Evolutionary conservation across 2,888 invertebrate species (phyloP).

Genomic region (Drosophila heteroneura): DNA sequence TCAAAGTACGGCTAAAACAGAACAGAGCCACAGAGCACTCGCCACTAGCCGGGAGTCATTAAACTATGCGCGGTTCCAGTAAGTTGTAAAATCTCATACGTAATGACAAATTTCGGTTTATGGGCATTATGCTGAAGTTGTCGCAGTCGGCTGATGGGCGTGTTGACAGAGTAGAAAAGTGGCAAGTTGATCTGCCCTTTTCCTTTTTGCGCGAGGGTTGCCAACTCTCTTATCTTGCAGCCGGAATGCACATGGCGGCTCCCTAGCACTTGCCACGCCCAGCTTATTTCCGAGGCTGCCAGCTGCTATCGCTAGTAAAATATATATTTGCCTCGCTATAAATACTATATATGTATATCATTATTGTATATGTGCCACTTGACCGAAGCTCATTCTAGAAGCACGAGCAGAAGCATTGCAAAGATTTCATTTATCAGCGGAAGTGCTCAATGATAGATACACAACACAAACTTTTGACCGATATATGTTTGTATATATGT

Average conservation of each 20-base stretch:
- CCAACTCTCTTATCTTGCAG: neutral
- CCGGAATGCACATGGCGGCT: conserved; percentile 4
- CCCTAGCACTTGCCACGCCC: conserved; percentile 6
- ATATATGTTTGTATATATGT: conserved; percentile 38
- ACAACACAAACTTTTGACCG: conserved; percentile 71
- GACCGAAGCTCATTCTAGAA: conserved; percentile 43
- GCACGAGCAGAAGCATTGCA: conserved; percentile 18
- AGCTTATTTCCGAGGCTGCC: conserved; percentile 18
- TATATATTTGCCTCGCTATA: conserved; percentile 49
- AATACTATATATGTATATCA: conserved; percentile 28
- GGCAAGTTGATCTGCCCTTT: conserved; percentile 1
- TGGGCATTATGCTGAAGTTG: conserved; percentile 1
- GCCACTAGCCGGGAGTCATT: conserved; percentile 50
- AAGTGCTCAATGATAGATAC: conserved; percentile 64
- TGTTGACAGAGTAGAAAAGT: conserved; percentile 19
- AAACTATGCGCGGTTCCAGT: conserved; percentile 51
- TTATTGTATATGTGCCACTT: conserved; percentile 60
- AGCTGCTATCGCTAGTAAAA: conserved; percentile 61
- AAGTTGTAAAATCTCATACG: conserved; percentile 67
- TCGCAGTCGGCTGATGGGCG: neutral
- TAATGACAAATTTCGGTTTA: conserved; percentile 63
- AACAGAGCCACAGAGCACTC: conserved; percentile 12
- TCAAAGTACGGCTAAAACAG: conserved; percentile 13
- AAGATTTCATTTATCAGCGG: conserved; percentile 76
- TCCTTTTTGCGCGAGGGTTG: neutral